Evolutionary conservation across 2,888 invertebrate genomes (phyloP), one percentile per base, ranked within the genome.

Genomic region (Heteromyza rotundicornis): DNA sequence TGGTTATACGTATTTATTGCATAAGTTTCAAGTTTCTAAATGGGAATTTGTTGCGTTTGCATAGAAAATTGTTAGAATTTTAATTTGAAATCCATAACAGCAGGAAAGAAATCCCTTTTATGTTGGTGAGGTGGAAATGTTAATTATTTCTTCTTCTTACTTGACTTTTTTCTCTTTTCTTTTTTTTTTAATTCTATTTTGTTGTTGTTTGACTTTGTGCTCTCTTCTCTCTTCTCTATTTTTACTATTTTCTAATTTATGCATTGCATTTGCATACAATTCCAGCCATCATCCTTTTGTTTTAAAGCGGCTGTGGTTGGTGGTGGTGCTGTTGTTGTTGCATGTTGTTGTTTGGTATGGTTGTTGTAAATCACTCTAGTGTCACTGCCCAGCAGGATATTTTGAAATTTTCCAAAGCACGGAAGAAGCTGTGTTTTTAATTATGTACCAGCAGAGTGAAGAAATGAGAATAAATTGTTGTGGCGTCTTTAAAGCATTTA

Each of bases 1-100:
- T 8, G 51, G n/a, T 10, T 40, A 5, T 32, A 17, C 35, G n/a
- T 72, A 74, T 72, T 72, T 74, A 72, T 72, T 72, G 72, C 70
- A 74, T 72, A 74, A 67, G 72, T 74, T 68, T 72, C 69, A 70
- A 71, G 69, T 63, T 64, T 70, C 70, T 65, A 74, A 72, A 68
- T n/a, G n/a, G n/a, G n/a, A 70, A 74, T 72, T 72, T 69, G 65
- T 65, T 66, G n/a, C n/a, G n/a, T n/a, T n/a, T n/a, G n/a, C n/a
- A 68, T 60, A 49, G 62, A 59, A 68, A 72, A 74, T 74, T 70
- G 72, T 72, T 72, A 69, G 72, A 70, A 72, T 72, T 72, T 72
- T 70, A 74, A 72, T 74, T 72, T 70, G 5, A 40, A n/a, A 40
- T 40, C 16, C 10, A n/a, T 14, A n/a, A 3, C 40, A n/a, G 40